Percentiles rank a stretch among this genome's conserved stretches.
Evolutionary conservation across 2,113 vertebrate genomes (phyloP).

Genomic region (Nannospalax galili): DNA sequence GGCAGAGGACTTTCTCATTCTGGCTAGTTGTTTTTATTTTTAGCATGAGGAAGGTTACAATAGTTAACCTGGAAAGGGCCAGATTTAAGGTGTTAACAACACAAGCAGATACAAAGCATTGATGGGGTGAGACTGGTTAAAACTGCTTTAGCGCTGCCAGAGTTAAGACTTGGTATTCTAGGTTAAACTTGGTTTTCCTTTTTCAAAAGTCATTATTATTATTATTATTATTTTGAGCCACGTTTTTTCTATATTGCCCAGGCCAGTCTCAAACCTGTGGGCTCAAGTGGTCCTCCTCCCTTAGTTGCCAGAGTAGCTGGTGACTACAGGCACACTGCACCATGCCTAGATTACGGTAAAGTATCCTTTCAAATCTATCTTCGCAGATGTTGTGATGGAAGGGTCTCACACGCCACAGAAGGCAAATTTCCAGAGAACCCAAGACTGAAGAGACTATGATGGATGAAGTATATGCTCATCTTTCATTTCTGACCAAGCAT

Average conservation of each 20-base stretch:
- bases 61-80: not conserved
- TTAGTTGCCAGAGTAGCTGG: not conserved
- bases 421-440: not conserved
- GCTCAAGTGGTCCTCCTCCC: too few species aligned
- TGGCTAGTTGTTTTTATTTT: not conserved
- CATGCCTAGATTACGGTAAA: not conserved
- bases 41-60: conserved; percentile 16
- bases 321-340: not conserved
- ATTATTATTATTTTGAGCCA: too few species aligned
- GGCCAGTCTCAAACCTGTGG: too few species aligned
- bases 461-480: not conserved
- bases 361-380: not conserved
- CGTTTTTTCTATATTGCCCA: too few species aligned
- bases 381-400: not conserved
- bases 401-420: accelerated
- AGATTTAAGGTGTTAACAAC: not conserved
- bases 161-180: too few species aligned
- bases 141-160: too few species aligned
- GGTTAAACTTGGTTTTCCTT: too few species aligned
- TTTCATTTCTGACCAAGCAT: too few species aligned
- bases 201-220: too few species aligned
- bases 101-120: too few species aligned
- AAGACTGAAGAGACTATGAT: not conserved
- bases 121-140: not conserved
- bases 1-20: not conserved